A percentile compares a stretch with the other conserved stretches of the same genome.
Conservation (phyloP, 2,797 vertebrate genomes). For the Micropoecilia bifurca region DNA sequence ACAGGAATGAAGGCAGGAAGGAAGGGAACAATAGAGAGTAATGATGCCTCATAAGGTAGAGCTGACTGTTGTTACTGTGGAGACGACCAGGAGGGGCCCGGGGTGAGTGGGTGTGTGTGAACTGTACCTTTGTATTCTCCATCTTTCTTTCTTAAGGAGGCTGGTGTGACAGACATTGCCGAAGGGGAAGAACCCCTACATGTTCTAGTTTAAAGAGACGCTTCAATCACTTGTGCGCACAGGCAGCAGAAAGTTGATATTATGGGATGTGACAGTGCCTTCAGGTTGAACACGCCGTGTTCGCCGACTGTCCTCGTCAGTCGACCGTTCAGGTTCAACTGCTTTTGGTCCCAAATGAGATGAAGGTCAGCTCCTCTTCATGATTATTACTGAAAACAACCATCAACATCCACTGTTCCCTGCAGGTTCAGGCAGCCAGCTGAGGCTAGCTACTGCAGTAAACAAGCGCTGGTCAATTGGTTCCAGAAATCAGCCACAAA, state of each 20-base stretch:
- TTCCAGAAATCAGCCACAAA: not conserved
- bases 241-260: not conserved
- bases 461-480: not conserved
- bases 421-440: slow-evolving; percentile 7
- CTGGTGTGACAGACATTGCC: not conserved
- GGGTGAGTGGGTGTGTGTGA: not conserved
- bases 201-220: slow-evolving; percentile 5
- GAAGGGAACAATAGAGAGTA: slow-evolving; percentile 26
- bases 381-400: slow-evolving; percentile 30
- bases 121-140: not conserved
- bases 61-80: slow-evolving; percentile 25
- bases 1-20: slow-evolving; percentile 29
- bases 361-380: slow-evolving; percentile 47
- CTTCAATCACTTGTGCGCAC: not conserved
- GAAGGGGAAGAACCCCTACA: not conserved
- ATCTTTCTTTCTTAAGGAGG: not conserved
- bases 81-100: not conserved
- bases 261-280: not conserved
- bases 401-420: slow-evolving; percentile 13
- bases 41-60: slow-evolving; percentile 35
- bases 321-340: slow-evolving; percentile 32
- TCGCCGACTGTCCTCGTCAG: slow-evolving; percentile 57
- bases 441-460: not conserved
- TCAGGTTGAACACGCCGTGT: slow-evolving; percentile 20
- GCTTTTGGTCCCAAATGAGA: slow-evolving; percentile 47